A percentile compares a stretch with the other conserved stretches of the same genome.
phyloP scores from a whole-genome alignment of 2,797 vertebrate genomes.

The Hyperoplus immaculatus region DNA sequence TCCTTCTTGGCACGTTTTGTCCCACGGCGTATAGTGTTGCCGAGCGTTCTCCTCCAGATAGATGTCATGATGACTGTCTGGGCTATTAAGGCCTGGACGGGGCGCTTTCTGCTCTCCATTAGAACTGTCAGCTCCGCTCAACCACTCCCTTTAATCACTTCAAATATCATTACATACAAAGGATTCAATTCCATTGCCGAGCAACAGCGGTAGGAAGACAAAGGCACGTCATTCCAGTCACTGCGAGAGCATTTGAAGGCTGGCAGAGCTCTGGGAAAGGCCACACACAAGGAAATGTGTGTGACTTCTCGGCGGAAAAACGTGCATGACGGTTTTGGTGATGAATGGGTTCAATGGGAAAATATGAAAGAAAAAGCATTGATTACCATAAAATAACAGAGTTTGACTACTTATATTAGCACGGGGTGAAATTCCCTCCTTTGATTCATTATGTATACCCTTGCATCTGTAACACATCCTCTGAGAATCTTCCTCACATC shows the following conservation, averaged over 20 bases:
- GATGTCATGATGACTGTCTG: conserved; percentile 57
- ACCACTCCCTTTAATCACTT: conserved; percentile 80
- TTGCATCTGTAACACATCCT: conserved; percentile 27
- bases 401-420: conserved; percentile 47
- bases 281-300: conserved; percentile 27
- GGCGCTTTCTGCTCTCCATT: conserved; percentile 74
- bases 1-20: conserved; percentile 38
- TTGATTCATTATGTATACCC: conserved; percentile 55
- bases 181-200: conserved; percentile 71
- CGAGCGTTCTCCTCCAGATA: conserved; percentile 50
- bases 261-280: conserved; percentile 42
- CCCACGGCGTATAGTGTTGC: conserved; percentile 27
- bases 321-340: conserved; percentile 28
- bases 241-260: conserved; percentile 30
- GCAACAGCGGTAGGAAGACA: conserved; percentile 60
- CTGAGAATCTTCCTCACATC: conserved; percentile 19
- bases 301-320: conserved; percentile 32
- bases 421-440: conserved; percentile 6
- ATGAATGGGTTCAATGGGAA: conserved; percentile 44
- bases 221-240: conserved; percentile 56
- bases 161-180: conserved; percentile 80
- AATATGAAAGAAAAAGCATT: conserved; percentile 54
- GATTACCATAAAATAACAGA: conserved; percentile 56
- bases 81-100: conserved; percentile 66
- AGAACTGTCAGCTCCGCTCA: conserved; percentile 77